Conservation (phyloP, 2,113 vertebrate genomes). For the Conger conger region DNA sequence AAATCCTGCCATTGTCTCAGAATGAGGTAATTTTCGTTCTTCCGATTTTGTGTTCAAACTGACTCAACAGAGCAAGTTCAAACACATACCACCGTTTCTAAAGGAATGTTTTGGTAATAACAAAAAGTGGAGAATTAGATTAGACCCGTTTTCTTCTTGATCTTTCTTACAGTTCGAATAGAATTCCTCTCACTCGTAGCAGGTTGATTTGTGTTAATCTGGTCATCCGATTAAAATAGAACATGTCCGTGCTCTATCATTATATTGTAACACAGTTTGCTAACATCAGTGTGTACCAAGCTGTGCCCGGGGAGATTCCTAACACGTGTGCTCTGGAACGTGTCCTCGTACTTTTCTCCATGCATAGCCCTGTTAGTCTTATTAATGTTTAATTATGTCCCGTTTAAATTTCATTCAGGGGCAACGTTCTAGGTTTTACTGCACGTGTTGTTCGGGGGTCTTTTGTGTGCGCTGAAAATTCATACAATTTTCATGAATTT, state of each 20-base stretch:
- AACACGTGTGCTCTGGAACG: background rate
- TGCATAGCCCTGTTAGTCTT: background rate
- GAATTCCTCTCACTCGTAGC: too few species aligned
- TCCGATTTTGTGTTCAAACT: background rate
- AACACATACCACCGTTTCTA: background rate
- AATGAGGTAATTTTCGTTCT: background rate
- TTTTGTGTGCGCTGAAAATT: too few species aligned
- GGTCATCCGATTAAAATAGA: background rate
- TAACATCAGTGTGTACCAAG: background rate
- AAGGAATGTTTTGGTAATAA: background rate
- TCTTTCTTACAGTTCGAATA: too few species aligned
- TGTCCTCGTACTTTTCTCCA: background rate
- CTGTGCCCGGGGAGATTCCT: background rate
- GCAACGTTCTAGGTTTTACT: background rate
- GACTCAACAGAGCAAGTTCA: background rate
- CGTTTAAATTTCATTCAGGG: background rate
- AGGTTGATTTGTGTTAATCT: too few species aligned
- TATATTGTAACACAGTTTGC: background rate
- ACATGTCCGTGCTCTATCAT: background rate
- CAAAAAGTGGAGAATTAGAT: background rate
- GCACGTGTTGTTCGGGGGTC: too few species aligned
- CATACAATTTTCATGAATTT: too few species aligned
- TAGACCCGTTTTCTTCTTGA: background rate
- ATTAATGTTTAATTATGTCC: background rate
- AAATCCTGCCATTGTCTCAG: conserved; percentile 1